These are phyloP conservation scores for Ciconia boyciana DNA, from an alignment of 2,113 vertebrate genomes.

Conservation along the genomic window DNA sequence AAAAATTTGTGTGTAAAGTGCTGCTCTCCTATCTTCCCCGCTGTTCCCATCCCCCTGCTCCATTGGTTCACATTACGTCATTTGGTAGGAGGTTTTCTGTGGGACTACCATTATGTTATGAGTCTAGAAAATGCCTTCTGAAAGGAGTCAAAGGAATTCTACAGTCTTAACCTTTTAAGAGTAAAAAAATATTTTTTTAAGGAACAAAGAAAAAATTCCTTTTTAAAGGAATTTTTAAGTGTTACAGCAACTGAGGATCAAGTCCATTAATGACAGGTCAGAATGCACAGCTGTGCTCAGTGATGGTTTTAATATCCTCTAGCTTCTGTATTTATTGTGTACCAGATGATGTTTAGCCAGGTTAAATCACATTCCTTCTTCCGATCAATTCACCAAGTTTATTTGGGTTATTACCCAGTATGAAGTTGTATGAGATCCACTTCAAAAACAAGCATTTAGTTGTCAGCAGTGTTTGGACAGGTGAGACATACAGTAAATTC, in stretches of 20 bases:
- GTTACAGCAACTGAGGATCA: not conserved
- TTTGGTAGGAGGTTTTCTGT: conserved; percentile 33
- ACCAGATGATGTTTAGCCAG: conserved; percentile 11
- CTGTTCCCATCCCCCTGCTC: not conserved
- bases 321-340: conserved; percentile 22
- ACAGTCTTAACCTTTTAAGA: conserved; percentile 19
- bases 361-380: conserved; percentile 1
- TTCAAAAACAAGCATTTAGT: not conserved
- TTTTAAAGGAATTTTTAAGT: not conserved
- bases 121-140: conserved; percentile 17
- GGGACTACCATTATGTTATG: not conserved
- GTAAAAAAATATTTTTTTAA: conserved; percentile 60
- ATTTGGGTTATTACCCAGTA: conserved; percentile 16
- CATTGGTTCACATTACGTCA: not conserved
- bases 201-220: not conserved
- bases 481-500: not conserved
- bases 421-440: not conserved
- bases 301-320: conserved; percentile 12
- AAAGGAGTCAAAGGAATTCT: conserved; percentile 28
- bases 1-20: not conserved
- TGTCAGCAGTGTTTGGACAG: conserved; percentile 3
- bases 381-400: conserved; percentile 12
- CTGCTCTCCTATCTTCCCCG: not conserved
- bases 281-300: conserved; percentile 46
- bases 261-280: not conserved